Percentiles rank a stretch among this genome's conserved stretches.
Conservation (phyloP, 2,113 vertebrate genomes). For the Bucco capensis region DNA sequence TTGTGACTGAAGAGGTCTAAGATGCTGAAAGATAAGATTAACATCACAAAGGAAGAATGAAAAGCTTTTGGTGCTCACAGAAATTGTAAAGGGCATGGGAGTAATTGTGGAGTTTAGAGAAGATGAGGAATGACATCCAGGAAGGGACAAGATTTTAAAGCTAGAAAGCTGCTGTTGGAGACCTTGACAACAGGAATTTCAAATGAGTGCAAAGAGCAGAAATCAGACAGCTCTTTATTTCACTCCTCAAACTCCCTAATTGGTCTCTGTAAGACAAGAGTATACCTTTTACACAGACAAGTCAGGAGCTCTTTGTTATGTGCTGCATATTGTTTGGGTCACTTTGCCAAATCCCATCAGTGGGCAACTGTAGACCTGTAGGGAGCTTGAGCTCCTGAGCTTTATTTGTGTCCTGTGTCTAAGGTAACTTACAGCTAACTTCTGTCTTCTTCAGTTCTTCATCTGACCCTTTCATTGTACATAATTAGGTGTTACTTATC, state of each 20-base stretch:
- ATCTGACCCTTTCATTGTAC: neutral
- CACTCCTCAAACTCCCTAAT: neutral
- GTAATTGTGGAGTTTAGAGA: neutral
- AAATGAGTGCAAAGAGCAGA: neutral
- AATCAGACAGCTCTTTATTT: neutral
- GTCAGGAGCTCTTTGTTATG: neutral
- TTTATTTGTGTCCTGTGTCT: neutral
- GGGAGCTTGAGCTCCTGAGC: neutral
- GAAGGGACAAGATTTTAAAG: neutral
- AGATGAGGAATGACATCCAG: neutral
- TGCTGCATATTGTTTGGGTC: accelerated
- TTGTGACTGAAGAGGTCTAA: neutral
- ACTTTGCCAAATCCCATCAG: neutral
- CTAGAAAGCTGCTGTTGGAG: neutral
- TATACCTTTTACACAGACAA: neutral
- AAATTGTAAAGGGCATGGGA: neutral
- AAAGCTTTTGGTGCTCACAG: neutral
- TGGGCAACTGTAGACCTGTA: neutral
- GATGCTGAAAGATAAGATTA: neutral
- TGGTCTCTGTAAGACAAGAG: neutral
- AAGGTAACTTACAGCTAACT: neutral
- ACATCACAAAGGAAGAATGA: neutral
- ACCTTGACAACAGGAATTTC: neutral
- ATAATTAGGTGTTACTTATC: neutral
- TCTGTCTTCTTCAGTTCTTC: neutral